These are phyloP conservation scores for Eristalis pertinax DNA, from an alignment of 2,888 invertebrate species.

Conservation along the genomic window DNA sequence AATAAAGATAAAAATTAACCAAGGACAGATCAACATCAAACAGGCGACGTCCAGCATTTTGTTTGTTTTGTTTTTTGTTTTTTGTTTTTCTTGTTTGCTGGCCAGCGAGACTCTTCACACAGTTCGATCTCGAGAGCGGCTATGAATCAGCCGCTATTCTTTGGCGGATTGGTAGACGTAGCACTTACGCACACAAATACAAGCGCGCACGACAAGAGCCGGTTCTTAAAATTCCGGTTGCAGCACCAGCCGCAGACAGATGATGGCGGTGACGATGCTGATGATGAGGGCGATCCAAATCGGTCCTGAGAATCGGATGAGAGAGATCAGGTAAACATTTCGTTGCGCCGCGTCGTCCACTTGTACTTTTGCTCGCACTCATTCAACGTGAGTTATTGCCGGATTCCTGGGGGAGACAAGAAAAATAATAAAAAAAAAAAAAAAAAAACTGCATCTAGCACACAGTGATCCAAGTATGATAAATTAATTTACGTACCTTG, in stretches of 20 bases:
- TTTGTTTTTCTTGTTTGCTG: slow-evolving; percentile 33
- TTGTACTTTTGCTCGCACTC: slow-evolving; percentile 36
- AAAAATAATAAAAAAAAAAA: not conserved
- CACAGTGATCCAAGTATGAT: not conserved
- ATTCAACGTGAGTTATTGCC: not conserved
- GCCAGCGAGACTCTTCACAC: not conserved
- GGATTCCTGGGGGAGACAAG: not conserved
- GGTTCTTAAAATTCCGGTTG: slow-evolving; percentile 50
- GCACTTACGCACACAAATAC: not conserved
- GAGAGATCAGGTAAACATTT: slow-evolving; percentile 45
- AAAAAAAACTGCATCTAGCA: not conserved
- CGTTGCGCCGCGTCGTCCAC: slow-evolving; percentile 13
- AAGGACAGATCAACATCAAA: slow-evolving; percentile 86
- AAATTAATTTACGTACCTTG: slow-evolving; percentile 25
- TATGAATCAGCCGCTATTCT: slow-evolving; percentile 13
- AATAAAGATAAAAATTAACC: slow-evolving; percentile 86
- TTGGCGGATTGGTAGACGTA: not conserved
- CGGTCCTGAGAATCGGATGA: slow-evolving; percentile 24
- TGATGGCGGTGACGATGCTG: slow-evolving; percentile 1
- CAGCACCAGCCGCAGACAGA: slow-evolving; percentile 11
- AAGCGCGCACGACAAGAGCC: slow-evolving; percentile 27
- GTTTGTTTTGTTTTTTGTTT: slow-evolving; percentile 51
- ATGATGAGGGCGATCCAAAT: slow-evolving; percentile 30
- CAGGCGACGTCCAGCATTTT: slow-evolving; percentile 82
- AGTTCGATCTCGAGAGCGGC: not conserved